These are phyloP conservation scores for Meteorus cinctellus DNA, from an alignment of 2,888 invertebrate species.

Conservation along the genomic window DNA sequence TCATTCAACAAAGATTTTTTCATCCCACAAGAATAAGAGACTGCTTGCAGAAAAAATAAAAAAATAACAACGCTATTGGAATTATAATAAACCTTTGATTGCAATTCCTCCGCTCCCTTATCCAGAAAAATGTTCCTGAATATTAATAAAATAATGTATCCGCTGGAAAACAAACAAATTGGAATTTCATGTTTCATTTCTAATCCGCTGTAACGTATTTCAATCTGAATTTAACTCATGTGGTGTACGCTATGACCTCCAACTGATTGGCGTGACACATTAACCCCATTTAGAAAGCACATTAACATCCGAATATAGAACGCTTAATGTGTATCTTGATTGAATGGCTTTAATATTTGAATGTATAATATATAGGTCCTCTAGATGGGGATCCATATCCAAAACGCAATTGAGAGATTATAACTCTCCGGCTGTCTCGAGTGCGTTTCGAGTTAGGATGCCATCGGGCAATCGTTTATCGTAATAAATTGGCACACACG, in stretches of 20 bases:
- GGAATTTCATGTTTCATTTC: not conserved
- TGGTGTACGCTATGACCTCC: constrained; percentile 9
- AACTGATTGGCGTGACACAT: constrained; percentile 33
- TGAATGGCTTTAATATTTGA: not conserved
- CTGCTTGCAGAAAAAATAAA: not conserved
- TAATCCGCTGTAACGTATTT: not conserved
- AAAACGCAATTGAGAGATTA: not conserved
- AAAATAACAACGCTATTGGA: no score
- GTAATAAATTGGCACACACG: constrained; percentile 46
- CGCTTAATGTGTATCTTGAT: not conserved
- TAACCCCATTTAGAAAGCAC: constrained; percentile 37
- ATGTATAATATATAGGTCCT: not conserved
- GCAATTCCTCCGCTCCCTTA: no score
- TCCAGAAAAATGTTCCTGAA: no score
- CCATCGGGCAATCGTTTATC: constrained; percentile 40
- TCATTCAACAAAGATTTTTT: not conserved
- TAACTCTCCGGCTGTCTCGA: constrained; percentile 5
- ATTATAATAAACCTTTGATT: no score
- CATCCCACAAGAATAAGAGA: not conserved
- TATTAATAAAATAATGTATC: no score
- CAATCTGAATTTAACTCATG: not conserved
- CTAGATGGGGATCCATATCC: not conserved
- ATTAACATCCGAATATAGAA: constrained; percentile 23
- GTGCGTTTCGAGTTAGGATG: constrained; percentile 9
- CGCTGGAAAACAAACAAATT: not conserved